These are phyloP conservation scores for Xerus rutilus DNA, from an alignment of 2,797 vertebrate species.

Conservation along the genomic window DNA sequence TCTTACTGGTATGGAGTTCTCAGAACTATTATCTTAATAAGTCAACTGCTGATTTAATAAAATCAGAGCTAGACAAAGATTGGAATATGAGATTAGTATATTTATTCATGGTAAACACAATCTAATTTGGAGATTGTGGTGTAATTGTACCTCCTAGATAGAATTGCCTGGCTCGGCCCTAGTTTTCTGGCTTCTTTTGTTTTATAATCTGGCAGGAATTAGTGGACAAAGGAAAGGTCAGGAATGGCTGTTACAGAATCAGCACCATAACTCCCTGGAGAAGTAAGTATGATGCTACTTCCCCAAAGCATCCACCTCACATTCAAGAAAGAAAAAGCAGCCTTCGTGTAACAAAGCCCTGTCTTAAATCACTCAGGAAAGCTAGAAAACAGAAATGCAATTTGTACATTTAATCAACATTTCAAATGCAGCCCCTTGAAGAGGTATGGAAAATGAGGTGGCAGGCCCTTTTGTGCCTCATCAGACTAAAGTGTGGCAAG, in stretches of 20 bases:
- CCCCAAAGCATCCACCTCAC: slow-evolving; percentile 22
- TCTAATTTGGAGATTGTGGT: slow-evolving; percentile 28
- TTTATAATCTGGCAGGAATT: neutral
- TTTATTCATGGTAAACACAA: slow-evolving; percentile 35
- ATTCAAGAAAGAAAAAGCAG: neutral
- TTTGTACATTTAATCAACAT: slow-evolving; percentile 77
- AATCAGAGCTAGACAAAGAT: slow-evolving; percentile 13
- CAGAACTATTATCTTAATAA: slow-evolving; percentile 38
- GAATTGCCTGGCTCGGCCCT: neutral
- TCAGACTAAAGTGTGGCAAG: slow-evolving; percentile 59
- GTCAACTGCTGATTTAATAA: slow-evolving; percentile 35
- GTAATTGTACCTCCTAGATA: neutral
- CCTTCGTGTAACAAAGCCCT: neutral
- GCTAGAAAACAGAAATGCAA: slow-evolving; percentile 60
- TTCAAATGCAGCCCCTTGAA: slow-evolving; percentile 66
- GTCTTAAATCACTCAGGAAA: slow-evolving; percentile 41
- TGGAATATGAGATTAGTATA: neutral
- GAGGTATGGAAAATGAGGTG: slow-evolving; percentile 76
- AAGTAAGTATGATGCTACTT: neutral
- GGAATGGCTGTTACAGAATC: neutral
- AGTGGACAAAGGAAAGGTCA: neutral
- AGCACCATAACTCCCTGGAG: neutral
- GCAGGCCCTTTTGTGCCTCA: slow-evolving; percentile 53
- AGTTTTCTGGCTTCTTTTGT: slow-evolving; percentile 6
- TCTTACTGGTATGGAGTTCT: neutral